phyloP scores from a whole-genome alignment of 53 echinoderm and acorn worm genomes.

The Mesocentrotus franciscanus region DNA sequence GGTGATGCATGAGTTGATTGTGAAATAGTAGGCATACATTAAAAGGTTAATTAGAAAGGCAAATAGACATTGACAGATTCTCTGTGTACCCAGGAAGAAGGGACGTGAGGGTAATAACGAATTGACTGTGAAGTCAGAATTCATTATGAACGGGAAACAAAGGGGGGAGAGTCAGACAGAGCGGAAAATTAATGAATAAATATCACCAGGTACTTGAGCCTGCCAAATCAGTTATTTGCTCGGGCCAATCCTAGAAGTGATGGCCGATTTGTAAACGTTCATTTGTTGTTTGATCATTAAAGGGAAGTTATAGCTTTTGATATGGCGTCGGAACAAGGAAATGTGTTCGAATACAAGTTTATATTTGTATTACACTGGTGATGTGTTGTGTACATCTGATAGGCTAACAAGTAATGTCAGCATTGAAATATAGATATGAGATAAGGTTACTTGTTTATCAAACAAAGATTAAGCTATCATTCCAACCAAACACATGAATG shows the following conservation, averaged over 20 bases:
- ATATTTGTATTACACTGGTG: neutral
- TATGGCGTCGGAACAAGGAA: neutral
- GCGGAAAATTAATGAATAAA: neutral
- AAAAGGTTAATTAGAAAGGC: constrained; percentile 64
- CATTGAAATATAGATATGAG: neutral
- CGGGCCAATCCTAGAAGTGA: neutral
- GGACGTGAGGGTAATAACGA: constrained; percentile 18
- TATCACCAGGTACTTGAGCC: constrained; percentile 3
- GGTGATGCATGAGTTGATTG: neutral
- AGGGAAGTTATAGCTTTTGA: neutral
- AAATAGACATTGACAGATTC: constrained; percentile 31
- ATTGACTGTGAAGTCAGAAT: neutral
- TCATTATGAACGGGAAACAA: neutral
- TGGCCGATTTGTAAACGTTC: constrained; percentile 22
- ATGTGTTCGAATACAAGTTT: neutral
- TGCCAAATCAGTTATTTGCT: constrained; percentile 34
- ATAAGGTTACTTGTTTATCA: neutral
- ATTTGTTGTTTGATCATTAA: neutral
- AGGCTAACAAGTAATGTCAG: neutral
- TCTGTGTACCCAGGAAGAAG: constrained; percentile 16
- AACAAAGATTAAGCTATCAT: neutral
- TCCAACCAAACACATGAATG: neutral
- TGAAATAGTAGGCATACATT: constrained; percentile 44
- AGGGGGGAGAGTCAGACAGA: neutral
- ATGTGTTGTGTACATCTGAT: neutral